Evolutionary conservation across 2,113 vertebrate species (phyloP), one percentile per base, ranked within the genome.

Genomic region (Glareola pratincola): DNA sequence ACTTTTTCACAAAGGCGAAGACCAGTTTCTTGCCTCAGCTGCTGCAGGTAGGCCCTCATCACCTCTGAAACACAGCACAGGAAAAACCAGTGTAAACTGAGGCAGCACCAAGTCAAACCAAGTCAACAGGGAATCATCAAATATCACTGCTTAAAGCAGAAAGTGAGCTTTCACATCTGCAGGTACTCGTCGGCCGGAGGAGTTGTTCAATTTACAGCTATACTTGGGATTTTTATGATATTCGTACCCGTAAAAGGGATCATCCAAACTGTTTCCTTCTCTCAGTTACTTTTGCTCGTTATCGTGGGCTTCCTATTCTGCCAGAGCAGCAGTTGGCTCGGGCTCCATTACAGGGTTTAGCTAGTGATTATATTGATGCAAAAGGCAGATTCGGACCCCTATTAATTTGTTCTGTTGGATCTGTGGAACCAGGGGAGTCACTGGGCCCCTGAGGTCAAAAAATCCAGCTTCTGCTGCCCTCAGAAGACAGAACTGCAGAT

Each of bases 21-120:
- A 37, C 99, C 99, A 0, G 99, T 99, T 96, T 99, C 99, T 97
- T 99, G 99, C 62, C 99, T 98, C 67, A 99, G 98, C 98, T 99
- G 99, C 98, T 99, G 99, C 80, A 99, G 98, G 94, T 99, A 99
- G 14, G 98, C 98, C 85, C 99, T 98, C 99, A 99, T 99, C 27
- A 98, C 98, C 97, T 99, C 99, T 99, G 97, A 76, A 98, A 97
- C 12, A 85, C 82, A 64, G 79, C 87, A 85, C 4, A 12, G 64
- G 54, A 73, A n/a, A 34, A 59, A 71, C 2, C 72, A 53, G 14
- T 5, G 12, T 67, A 3, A 95, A 54, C 43, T 48, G 53, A 36
- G 39, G 90, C 20, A 88, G 32, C 84, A 80, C 14, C 16, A 23
- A 18, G 13, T 26, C 77, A 36, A n/a, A 63, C 50, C 32, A 29